Percentiles rank a stretch among this genome's conserved stretches.
Evolutionary conservation across 2,113 vertebrate species (phyloP).

Genomic region (Laticauda laticaudata): DNA sequence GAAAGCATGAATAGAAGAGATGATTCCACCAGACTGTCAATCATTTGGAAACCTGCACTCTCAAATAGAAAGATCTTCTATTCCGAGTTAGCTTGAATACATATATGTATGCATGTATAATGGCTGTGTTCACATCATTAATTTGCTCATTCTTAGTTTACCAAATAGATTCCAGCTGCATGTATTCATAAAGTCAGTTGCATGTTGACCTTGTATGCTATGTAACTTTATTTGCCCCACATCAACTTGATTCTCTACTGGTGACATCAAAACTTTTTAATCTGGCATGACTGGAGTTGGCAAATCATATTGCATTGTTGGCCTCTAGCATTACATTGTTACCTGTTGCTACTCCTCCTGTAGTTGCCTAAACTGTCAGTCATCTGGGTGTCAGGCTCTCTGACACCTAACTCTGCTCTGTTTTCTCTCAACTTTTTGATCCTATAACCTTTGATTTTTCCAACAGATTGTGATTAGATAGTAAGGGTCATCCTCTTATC

Average conservation of each 20-base stretch:
- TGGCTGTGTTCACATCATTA: neutral
- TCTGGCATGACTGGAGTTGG: neutral
- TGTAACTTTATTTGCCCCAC: neutral
- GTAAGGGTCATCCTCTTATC: neutral
- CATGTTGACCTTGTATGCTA: neutral
- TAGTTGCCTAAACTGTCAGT: neutral
- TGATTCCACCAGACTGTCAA: no score
- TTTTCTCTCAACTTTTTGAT: neutral
- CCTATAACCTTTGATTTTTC: neutral
- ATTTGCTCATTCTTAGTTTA: neutral
- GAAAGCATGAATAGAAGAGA: no score
- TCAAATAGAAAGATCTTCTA: no score
- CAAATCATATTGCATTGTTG: neutral
- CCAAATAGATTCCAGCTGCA: neutral
- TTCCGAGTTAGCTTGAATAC: neutral
- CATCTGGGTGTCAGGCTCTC: neutral
- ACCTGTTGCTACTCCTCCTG: neutral
- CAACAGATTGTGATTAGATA: neutral
- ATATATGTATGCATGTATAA: neutral
- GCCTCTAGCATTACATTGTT: neutral
- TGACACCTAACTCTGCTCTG: neutral
- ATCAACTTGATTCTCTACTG: neutral
- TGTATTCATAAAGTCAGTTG: neutral
- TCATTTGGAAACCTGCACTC: no score
- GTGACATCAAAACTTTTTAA: neutral